These are phyloP conservation scores for Nasonia longicornis DNA, from an alignment of 1,140 invertebrate genomes.

Conservation along the genomic window DNA sequence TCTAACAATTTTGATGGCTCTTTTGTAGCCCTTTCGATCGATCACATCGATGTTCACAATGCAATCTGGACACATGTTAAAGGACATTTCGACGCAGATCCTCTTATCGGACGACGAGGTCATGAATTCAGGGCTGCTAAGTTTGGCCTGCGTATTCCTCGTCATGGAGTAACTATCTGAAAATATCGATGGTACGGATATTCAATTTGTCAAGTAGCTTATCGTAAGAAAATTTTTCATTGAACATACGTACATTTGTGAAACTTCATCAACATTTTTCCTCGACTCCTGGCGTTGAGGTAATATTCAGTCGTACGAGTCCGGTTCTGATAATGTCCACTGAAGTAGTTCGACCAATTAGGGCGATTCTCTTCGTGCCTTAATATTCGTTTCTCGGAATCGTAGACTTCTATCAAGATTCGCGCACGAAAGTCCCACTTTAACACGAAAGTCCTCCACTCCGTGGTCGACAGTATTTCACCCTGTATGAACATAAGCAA, in stretches of 20 bases:
- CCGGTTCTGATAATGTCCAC: background rate
- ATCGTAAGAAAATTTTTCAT: background rate
- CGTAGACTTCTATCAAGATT: background rate
- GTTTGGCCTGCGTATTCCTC: slow-evolving; percentile 23
- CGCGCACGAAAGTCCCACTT: slow-evolving; percentile 28
- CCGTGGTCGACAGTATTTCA: background rate
- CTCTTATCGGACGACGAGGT: background rate
- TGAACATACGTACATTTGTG: slow-evolving; percentile 33
- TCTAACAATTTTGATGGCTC: background rate
- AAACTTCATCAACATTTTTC: slow-evolving; percentile 30
- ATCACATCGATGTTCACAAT: slow-evolving; percentile 23
- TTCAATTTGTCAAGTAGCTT: background rate
- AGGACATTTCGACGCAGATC: slow-evolving; percentile 40
- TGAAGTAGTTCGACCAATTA: background rate
- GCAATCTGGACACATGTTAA: slow-evolving; percentile 36
- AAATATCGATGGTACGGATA: background rate
- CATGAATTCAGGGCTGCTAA: slow-evolving; percentile 26
- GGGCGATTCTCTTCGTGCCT: background rate
- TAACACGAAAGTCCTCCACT: slow-evolving; percentile 37
- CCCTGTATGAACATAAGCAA: slow-evolving; percentile 1
- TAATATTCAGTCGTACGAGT: slow-evolving; percentile 2
- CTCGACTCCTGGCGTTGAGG: slow-evolving; percentile 5
- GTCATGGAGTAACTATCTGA: slow-evolving; percentile 35
- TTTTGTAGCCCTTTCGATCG: slow-evolving; percentile 7
- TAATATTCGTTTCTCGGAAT: slow-evolving; percentile 11